These are phyloP conservation scores for Erpornis zantholeuca DNA, from an alignment of 2,113 vertebrate genomes.

Conservation along the genomic window DNA sequence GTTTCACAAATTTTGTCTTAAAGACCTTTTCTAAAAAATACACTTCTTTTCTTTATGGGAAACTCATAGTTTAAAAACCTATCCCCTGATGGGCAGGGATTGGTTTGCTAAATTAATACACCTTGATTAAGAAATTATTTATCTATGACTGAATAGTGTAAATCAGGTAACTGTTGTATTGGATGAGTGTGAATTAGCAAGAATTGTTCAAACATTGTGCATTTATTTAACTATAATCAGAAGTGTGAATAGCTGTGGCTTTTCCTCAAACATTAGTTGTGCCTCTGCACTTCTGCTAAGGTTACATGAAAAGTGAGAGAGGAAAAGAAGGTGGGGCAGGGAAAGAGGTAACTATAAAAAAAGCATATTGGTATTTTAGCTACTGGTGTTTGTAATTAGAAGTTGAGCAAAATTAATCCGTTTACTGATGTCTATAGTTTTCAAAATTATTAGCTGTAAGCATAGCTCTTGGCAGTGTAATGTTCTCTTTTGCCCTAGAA, in stretches of 20 bases:
- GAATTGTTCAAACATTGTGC: background rate
- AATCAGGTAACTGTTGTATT: background rate
- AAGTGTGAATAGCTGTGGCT: background rate
- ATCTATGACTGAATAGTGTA: background rate
- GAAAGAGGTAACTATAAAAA: background rate
- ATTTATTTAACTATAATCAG: background rate
- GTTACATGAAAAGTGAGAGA: background rate
- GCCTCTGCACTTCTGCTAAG: background rate
- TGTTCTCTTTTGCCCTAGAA: background rate
- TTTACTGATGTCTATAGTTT: background rate
- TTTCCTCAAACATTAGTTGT: background rate
- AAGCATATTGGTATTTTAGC: background rate
- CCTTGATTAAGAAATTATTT: background rate
- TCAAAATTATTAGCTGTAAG: background rate
- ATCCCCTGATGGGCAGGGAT: background rate
- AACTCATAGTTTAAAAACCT: background rate
- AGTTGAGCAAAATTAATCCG: background rate
- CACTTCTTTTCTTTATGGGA: background rate
- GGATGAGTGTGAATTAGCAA: background rate
- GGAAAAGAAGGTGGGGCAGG: background rate
- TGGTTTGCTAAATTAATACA: background rate
- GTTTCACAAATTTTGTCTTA: background rate
- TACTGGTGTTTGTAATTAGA: background rate
- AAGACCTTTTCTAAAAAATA: background rate
- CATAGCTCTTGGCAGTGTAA: background rate